Evolutionary conservation across 92 coral and sea anemone species (phyloP).

Genomic region (Virgularia gustaviana): DNA sequence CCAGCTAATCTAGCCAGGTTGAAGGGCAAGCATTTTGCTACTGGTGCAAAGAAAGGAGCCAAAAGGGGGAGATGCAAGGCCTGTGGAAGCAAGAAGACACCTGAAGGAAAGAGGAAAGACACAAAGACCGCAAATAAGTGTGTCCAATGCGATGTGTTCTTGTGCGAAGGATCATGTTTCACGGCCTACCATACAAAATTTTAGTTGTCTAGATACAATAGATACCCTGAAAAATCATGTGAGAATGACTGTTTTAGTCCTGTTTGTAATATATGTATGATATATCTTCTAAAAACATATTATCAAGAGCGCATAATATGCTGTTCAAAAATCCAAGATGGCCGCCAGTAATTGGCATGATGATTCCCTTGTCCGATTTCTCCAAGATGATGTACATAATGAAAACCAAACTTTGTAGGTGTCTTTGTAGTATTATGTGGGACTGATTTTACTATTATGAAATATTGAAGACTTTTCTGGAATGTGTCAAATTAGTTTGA

Average conservation of each 20-base stretch:
- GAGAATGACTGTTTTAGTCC: neutral
- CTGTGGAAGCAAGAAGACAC: conserved; percentile 51
- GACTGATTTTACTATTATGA: neutral
- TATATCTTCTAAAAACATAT: neutral
- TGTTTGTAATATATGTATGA: neutral
- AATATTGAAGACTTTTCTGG: neutral
- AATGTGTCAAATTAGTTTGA: neutral
- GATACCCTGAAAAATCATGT: neutral
- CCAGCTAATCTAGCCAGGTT: conserved; percentile 17
- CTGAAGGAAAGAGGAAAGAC: conserved; percentile 45
- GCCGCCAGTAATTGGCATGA: neutral
- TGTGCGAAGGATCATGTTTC: conserved; percentile 48
- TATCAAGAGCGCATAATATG: neutral
- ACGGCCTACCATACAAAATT: conserved; percentile 26
- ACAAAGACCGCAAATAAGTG: conserved; percentile 47
- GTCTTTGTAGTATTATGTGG: neutral
- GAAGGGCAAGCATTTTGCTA: conserved; percentile 49
- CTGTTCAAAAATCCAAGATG: neutral
- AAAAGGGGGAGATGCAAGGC: conserved; percentile 58
- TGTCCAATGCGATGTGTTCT: conserved; percentile 38
- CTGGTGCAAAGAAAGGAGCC: conserved; percentile 46
- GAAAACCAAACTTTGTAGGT: too few relatives aligned
- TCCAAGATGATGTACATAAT: too few relatives aligned
- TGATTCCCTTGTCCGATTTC: too few relatives aligned
- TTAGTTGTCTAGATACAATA: neutral